A percentile compares a stretch with the other conserved stretches of the same genome.
Conservation (phyloP, 1,140 invertebrate species). For the Euura saliciscinereae region DNA sequence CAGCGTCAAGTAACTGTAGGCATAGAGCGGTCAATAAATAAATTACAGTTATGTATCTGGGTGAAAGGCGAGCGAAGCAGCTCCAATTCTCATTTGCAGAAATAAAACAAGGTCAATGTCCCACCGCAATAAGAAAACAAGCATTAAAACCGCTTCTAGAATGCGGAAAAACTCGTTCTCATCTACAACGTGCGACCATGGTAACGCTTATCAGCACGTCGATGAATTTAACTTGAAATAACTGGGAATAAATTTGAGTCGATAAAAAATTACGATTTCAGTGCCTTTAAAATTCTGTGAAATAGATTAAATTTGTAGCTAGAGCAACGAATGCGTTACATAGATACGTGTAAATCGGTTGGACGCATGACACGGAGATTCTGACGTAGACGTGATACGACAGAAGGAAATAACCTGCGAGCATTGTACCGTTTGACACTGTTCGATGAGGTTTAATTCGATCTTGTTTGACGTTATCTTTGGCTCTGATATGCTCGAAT, state of each 20-base stretch:
- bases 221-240: too few species aligned
- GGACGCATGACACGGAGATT: background rate
- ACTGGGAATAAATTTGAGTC: too few species aligned
- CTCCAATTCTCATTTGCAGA: background rate
- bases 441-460: background rate
- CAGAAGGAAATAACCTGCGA: background rate
- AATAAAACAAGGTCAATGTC: background rate
- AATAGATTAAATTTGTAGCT: background rate
- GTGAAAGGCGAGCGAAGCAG: background rate
- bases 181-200: background rate
- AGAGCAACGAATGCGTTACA: background rate
- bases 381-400: background rate
- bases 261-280: too few species aligned
- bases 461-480: background rate
- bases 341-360: too few species aligned
- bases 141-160: background rate
- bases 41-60: constrained; percentile 3
- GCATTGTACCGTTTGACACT: background rate
- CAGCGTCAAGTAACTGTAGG: background rate
- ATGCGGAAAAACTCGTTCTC: background rate
- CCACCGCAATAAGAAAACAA: background rate
- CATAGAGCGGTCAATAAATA: background rate
- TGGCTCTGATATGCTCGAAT: constrained; percentile 8
- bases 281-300: too few species aligned
- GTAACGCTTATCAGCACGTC: background rate